A percentile compares a stretch with the other conserved stretches of the same genome.
Evolutionary conservation across 53 echinoderm and acorn worm species (phyloP).

Genomic region (Henricia sp.): DNA sequence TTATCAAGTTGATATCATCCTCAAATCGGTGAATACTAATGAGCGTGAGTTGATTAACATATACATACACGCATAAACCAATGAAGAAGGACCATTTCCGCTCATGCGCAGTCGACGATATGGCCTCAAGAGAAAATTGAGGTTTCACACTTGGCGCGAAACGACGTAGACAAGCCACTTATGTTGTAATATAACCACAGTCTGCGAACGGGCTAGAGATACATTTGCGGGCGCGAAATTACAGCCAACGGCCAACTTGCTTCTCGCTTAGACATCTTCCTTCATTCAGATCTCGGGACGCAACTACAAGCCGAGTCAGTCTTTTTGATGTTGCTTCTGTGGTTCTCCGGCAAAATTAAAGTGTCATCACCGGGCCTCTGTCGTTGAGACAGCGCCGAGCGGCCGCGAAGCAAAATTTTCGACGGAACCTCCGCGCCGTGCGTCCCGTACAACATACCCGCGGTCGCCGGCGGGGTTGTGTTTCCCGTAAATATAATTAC

Average conservation of each 20-base stretch:
- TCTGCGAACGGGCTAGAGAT: neutral
- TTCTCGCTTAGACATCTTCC: neutral
- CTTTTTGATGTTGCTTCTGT: neutral
- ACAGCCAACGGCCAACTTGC: slow-evolving; percentile 15
- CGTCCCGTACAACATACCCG: neutral
- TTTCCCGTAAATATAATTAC: slow-evolving; percentile 47
- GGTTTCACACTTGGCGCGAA: slow-evolving; percentile 40
- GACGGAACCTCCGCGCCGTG: neutral
- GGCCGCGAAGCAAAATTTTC: neutral
- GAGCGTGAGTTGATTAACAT: neutral
- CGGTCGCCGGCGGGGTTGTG: slow-evolving; percentile 9
- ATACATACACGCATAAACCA: neutral
- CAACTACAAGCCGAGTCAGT: neutral
- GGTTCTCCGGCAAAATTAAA: slow-evolving; percentile 10
- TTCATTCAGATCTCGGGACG: too few species aligned
- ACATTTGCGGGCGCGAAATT: neutral
- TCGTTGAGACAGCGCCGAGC: neutral
- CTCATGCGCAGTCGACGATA: neutral
- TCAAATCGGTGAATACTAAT: neutral
- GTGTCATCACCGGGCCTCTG: slow-evolving; percentile 21
- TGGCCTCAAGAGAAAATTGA: neutral
- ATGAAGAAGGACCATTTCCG: neutral
- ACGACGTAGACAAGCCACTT: slow-evolving; percentile 9
- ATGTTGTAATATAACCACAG: slow-evolving; percentile 18
- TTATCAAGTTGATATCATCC: neutral